Evolutionary conservation across 2,113 vertebrate genomes (phyloP).

Genomic region (Tachysurus fulvidraco): DNA sequence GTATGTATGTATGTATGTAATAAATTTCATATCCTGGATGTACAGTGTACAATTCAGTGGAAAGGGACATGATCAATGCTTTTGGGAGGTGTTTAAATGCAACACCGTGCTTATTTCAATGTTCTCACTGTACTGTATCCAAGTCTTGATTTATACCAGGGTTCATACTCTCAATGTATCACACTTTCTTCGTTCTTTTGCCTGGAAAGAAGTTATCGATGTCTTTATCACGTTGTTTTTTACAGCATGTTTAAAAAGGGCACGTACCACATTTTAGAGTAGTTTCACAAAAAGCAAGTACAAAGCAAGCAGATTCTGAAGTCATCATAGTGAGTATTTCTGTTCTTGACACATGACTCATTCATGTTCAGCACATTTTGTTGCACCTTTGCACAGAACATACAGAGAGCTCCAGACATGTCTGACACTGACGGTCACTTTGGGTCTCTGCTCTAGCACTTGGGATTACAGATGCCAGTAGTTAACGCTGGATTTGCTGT

Average conservation of each 20-base stretch:
- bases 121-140: conserved; percentile 43
- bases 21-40: conserved; percentile 59
- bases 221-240: conserved; percentile 15
- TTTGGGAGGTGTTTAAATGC: conserved; percentile 42
- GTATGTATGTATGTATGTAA: conserved; percentile 58
- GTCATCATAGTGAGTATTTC: background rate
- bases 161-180: conserved; percentile 15
- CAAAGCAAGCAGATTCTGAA: background rate
- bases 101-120: conserved; percentile 22
- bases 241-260: conserved; percentile 27
- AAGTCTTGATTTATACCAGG: conserved; percentile 27
- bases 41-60: conserved; percentile 59
- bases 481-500: background rate
- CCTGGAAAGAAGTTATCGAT: conserved; percentile 21
- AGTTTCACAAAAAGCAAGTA: conserved; percentile 1
- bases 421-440: background rate
- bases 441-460: background rate
- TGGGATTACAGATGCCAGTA: background rate
- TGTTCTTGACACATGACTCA: background rate
- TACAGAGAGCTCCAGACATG: conserved; percentile 12
- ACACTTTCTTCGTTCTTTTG: conserved; percentile 16
- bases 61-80: conserved; percentile 61
- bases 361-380: conserved; percentile 19
- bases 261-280: conserved; percentile 41
- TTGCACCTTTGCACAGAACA: conserved; percentile 40